Evolutionary conservation across 2,888 invertebrate species (phyloP).

Genomic region (Nephrotoma appendiculata): DNA sequence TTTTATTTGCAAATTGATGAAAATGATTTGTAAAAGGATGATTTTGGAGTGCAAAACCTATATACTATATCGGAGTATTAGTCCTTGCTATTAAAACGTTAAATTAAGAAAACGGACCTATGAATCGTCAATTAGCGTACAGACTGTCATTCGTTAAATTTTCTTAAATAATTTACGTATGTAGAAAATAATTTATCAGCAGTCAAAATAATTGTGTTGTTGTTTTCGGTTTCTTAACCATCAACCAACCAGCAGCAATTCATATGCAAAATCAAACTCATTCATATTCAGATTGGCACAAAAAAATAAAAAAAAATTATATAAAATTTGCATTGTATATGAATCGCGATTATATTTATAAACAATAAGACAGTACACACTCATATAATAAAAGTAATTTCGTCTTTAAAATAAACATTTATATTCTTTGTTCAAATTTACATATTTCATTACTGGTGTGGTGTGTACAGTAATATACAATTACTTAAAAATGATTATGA

Average conservation of each 20-base stretch:
- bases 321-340: not conserved
- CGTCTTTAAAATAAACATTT: not conserved
- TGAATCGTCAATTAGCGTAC: not conserved
- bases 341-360: not conserved
- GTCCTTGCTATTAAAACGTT: too few relatives aligned
- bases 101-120: not conserved
- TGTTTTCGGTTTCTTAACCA: not conserved
- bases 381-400: not conserved
- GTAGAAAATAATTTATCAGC: not conserved
- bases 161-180: not conserved
- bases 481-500: not conserved
- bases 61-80: too few relatives aligned
- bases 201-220: not conserved
- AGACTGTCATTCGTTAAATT: not conserved
- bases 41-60: too few relatives aligned
- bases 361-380: not conserved
- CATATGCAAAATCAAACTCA: not conserved
- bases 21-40: too few relatives aligned
- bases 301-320: not conserved
- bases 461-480: not conserved
- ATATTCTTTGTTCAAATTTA: not conserved
- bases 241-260: not conserved
- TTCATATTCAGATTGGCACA: not conserved
- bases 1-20: too few relatives aligned
- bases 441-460: not conserved